These are phyloP conservation scores for Cyprinus carpio DNA, from an alignment of 2,113 vertebrate genomes.

Conservation along the genomic window DNA sequence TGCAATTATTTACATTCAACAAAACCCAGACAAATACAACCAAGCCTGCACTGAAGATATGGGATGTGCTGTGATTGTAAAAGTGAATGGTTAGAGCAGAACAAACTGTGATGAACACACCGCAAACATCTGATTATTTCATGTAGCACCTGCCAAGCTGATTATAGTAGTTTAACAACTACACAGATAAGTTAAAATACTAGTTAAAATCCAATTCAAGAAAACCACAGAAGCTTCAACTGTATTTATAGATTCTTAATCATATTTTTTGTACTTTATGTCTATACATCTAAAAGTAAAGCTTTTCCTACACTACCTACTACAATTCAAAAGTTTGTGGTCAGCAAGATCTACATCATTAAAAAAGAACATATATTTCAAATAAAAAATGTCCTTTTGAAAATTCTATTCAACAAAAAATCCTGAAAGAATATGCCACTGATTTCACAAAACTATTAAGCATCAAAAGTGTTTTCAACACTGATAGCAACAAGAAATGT, in stretches of 20 bases:
- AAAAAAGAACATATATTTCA: neutral
- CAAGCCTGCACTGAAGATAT: neutral
- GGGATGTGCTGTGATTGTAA: constrained; percentile 19
- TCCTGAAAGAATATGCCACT: neutral
- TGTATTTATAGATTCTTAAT: neutral
- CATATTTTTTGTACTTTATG: neutral
- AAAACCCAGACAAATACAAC: neutral
- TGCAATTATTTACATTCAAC: neutral
- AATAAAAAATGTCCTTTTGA: neutral
- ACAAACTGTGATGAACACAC: constrained; percentile 14
- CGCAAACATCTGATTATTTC: neutral
- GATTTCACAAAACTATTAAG: neutral
- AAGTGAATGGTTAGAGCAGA: constrained; percentile 9
- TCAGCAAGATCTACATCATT: too few relatives aligned
- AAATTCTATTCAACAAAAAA: neutral
- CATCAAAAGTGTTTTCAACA: neutral
- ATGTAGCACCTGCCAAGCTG: neutral
- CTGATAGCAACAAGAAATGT: neutral
- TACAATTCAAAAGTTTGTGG: neutral
- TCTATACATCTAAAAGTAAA: neutral
- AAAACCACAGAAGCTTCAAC: neutral
- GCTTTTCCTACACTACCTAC: neutral
- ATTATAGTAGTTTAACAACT: neutral
- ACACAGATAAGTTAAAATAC: neutral
- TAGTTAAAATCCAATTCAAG: neutral